Evolutionary conservation across 2,797 vertebrate species (phyloP).

Genomic region (Enteromius mattozi): DNA sequence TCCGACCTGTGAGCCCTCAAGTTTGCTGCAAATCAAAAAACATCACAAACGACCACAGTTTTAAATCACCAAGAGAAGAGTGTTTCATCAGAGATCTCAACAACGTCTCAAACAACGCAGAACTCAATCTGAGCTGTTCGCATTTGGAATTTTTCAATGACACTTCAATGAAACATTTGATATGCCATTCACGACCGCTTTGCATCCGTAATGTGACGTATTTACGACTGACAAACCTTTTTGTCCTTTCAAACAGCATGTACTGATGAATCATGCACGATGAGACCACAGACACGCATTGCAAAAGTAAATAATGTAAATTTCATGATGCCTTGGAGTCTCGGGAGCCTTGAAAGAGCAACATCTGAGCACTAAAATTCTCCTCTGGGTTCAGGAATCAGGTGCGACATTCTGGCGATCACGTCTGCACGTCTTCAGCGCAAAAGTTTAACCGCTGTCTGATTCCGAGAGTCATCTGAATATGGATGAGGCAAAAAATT

Average conservation of each 20-base stretch:
- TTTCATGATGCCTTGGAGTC: constrained; percentile 3
- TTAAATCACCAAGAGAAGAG: not conserved
- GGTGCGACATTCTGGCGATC: constrained; percentile 68
- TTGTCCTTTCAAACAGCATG: not conserved
- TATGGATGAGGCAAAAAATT: constrained; percentile 87
- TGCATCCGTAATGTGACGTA: not conserved
- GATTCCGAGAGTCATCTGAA: constrained; percentile 83
- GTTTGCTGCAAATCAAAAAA: not conserved
- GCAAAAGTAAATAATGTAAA: constrained; percentile 14
- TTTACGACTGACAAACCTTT: not conserved
- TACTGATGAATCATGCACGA: not conserved
- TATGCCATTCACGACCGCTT: not conserved
- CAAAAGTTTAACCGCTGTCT: constrained; percentile 78
- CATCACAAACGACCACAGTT: not conserved
- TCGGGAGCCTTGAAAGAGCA: constrained; percentile 20
- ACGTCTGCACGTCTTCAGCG: constrained; percentile 69
- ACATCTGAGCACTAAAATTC: constrained; percentile 1
- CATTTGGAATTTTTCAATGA: not conserved
- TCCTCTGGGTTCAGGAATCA: constrained; percentile 49
- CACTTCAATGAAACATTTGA: not conserved
- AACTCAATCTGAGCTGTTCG: not conserved
- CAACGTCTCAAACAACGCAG: not conserved
- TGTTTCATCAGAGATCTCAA: not conserved
- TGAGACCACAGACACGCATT: not conserved
- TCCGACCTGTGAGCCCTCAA: not conserved